Base-by-base conservation (phyloP, 2,888 invertebrate species). In the Meandrusa payeni region DNA sequence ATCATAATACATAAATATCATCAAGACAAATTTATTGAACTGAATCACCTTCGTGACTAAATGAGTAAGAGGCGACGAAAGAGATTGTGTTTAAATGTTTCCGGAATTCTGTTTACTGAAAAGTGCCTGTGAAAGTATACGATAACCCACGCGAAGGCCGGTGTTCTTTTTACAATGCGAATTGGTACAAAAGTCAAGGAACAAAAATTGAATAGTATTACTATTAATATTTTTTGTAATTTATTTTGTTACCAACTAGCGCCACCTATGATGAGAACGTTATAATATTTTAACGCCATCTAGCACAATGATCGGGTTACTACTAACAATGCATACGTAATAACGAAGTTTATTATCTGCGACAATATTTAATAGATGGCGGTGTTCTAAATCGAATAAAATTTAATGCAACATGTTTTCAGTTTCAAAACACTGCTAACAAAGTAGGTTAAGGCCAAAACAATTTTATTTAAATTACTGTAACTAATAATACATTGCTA, bases 71-170 rank as follows among this genome's bases (percentile, higher is more conserved):
- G 65, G 70, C 53, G 61, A 36, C 47, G 23, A 54, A 75, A 74
- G 71, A 72, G 72, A 77, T 69, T 77, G 70, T 73, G 52, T 59
- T 61, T 56, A 58, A 64, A 63, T 59, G 55, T 78, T 76, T 79
- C 79, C 79, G 76, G 69, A 70, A 69, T 67, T 68, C 56, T 69
- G 69, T 76, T 76, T 70, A 71, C 66, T 68, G 64, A 75, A 73
- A 71, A 65, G 54, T 59, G 41, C 57, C 51, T 55, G 77, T 76
- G 79, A 85, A 83, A 86, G 81, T 60, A 52, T 57, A 38, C 50
- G n/a, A 55, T 58, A 54, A 44, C 45, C 28, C n/a, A 32, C 48
- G 51, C 47, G 73, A 78, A 83, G 82, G 82, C 64, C 69, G 57
- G 22, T 12, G 17, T 15, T 50, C 49, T 42, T 24, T 29, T 23